phyloP scores from a whole-genome alignment of 1,140 invertebrate species.

The Planococcus citri region DNA sequence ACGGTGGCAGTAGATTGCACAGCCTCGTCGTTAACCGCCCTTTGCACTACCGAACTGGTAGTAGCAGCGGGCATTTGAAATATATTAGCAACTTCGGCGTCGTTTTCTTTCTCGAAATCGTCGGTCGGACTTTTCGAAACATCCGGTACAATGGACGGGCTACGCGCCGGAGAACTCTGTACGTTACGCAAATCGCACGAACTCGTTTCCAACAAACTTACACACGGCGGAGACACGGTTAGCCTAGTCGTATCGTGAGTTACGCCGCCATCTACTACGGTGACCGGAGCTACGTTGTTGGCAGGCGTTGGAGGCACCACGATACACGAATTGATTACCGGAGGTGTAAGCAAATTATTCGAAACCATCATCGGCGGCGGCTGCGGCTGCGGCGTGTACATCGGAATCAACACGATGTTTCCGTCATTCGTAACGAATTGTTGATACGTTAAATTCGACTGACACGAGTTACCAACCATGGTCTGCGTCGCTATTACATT shows the following conservation, averaged over 20 bases:
- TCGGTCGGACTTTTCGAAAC: neutral
- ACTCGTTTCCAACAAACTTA: neutral
- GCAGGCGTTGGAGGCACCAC: neutral
- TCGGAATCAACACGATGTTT: neutral
- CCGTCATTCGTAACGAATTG: slow-evolving; percentile 18
- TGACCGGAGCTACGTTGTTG: neutral
- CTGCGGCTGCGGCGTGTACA: neutral
- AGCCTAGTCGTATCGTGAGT: neutral
- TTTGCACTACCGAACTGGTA: neutral
- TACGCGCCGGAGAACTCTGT: too few relatives aligned
- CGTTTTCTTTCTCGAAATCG: neutral
- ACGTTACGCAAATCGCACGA: neutral
- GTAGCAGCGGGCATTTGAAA: neutral
- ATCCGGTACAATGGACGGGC: too few relatives aligned
- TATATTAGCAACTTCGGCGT: slow-evolving; percentile 1
- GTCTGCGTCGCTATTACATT: neutral
- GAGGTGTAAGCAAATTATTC: neutral
- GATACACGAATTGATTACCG: neutral
- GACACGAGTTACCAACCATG: neutral
- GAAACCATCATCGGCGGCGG: neutral
- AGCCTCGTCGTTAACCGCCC: too few relatives aligned
- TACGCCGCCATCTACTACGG: neutral
- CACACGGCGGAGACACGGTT: neutral
- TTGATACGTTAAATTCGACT: slow-evolving; percentile 5
- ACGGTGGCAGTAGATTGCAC: neutral